These are phyloP conservation scores for Hydrotaea cyrtoneurina DNA, from an alignment of 2,888 invertebrate species.

Conservation along the genomic window DNA sequence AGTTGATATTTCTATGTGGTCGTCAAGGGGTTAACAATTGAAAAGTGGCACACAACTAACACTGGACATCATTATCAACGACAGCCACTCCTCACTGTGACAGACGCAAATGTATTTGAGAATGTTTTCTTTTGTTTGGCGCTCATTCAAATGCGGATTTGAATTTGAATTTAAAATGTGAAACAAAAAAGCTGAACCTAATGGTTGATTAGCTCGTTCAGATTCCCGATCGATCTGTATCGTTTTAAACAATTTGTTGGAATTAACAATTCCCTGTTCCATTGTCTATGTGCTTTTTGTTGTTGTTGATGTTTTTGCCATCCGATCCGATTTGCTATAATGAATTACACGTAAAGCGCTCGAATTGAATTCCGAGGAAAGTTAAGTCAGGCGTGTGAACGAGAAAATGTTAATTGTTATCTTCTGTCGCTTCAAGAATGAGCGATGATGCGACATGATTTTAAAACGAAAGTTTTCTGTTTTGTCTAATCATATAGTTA, in stretches of 20 bases:
- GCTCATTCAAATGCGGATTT: too few species aligned
- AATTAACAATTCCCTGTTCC: conserved; percentile 20
- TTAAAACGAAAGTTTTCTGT: conserved; percentile 3
- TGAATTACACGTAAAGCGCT: neutral
- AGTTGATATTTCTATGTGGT: neutral
- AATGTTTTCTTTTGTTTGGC: neutral
- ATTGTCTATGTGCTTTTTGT: conserved; percentile 2
- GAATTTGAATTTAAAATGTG: neutral
- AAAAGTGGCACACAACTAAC: neutral
- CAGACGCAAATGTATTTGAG: neutral
- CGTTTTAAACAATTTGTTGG: conserved; percentile 37
- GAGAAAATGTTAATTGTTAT: conserved; percentile 32
- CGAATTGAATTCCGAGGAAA: conserved; percentile 25
- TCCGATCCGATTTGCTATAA: conserved; percentile 6
- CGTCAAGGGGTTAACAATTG: neutral
- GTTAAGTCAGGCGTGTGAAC: conserved; percentile 53
- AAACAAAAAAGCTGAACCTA: neutral
- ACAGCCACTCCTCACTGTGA: conserved; percentile 9
- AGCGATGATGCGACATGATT: neutral
- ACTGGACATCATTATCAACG: neutral
- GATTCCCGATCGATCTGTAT: neutral
- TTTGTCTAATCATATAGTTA: conserved; percentile 9
- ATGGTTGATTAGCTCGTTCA: conserved; percentile 17
- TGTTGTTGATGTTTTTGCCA: neutral
- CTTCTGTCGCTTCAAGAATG: neutral